Conservation (phyloP, 2,888 invertebrate genomes). For the Drosophila neotestacea region DNA sequence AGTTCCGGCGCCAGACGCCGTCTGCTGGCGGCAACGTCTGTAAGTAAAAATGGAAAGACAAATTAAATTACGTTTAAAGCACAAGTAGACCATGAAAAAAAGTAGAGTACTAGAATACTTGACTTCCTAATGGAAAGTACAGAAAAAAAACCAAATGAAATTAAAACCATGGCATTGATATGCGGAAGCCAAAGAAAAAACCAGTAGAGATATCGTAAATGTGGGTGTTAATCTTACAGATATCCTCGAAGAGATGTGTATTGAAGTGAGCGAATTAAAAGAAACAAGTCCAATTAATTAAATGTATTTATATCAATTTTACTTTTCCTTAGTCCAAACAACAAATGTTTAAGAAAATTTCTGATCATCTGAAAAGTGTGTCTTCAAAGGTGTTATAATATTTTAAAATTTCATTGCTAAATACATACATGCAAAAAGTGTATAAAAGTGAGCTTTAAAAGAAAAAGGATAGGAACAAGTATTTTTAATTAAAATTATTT, state of each 20-base stretch:
- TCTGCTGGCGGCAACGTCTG: slow-evolving; percentile 73
- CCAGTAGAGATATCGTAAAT: not conserved
- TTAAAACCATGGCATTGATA: slow-evolving; percentile 47
- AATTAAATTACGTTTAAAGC: slow-evolving; percentile 82
- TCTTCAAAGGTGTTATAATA: too few species aligned
- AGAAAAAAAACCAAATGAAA: slow-evolving; percentile 23
- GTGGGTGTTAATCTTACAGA: slow-evolving; percentile 3
- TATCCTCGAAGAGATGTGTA: slow-evolving; percentile 8
- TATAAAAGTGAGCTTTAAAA: too few species aligned
- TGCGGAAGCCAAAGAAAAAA: slow-evolving; percentile 26
- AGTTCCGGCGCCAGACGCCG: slow-evolving; percentile 79
- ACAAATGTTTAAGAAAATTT: not conserved
- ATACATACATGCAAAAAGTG: too few species aligned
- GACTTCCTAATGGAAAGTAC: slow-evolving; percentile 24
- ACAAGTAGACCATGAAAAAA: slow-evolving; percentile 42
- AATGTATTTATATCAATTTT: not conserved
- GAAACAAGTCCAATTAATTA: not conserved
- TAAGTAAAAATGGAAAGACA: slow-evolving; percentile 72
- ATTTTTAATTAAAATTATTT: too few species aligned
- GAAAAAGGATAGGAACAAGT: too few species aligned
- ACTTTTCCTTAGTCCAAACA: not conserved
- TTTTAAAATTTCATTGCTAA: too few species aligned
- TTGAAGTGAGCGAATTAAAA: not conserved
- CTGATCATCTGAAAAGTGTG: not conserved
- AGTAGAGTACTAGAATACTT: slow-evolving; percentile 32